These are phyloP conservation scores for Scelioninae gen. 2 DNA, from an alignment of 2,888 invertebrate species.

Conservation along the genomic window DNA sequence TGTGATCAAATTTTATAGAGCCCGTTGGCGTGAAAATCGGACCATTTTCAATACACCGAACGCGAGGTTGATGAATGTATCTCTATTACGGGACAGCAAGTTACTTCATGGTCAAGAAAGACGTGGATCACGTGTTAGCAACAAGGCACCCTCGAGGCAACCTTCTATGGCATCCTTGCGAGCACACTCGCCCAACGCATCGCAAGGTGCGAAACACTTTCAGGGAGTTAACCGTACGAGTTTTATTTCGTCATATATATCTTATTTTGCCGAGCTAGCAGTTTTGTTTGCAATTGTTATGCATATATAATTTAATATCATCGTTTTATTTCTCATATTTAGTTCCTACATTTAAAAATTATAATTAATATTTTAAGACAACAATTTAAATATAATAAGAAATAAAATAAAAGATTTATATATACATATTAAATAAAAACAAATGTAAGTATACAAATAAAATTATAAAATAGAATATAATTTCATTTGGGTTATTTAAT, in stretches of 20 bases:
- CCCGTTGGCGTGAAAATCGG: conserved; percentile 92
- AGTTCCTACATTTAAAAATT: background rate
- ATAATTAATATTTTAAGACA: background rate
- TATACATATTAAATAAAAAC: too few relatives aligned
- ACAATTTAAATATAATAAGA: background rate
- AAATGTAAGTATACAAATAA: too few relatives aligned
- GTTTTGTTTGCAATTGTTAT: conserved; percentile 56
- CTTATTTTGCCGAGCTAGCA: conserved; percentile 73
- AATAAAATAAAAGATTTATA: too few relatives aligned
- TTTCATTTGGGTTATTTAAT: too few relatives aligned
- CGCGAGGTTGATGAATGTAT: conserved; percentile 94
- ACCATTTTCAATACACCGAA: conserved; percentile 96
- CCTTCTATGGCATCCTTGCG: conserved; percentile 90
- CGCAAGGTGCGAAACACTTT: conserved; percentile 79
- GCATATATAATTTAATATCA: conserved; percentile 39
- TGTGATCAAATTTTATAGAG: conserved; percentile 81
- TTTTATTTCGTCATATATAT: conserved; percentile 70
- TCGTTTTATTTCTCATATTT: conserved; percentile 50
- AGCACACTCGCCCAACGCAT: conserved; percentile 84
- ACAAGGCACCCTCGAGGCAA: conserved; percentile 88
- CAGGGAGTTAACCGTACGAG: conserved; percentile 75
- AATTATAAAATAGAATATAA: too few relatives aligned
- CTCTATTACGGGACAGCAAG: conserved; percentile 88
- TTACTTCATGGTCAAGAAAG: conserved; percentile 86
- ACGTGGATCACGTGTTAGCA: conserved; percentile 87